Evolutionary conservation across 2,888 invertebrate species (phyloP).

Genomic region (Troides aeacus): DNA sequence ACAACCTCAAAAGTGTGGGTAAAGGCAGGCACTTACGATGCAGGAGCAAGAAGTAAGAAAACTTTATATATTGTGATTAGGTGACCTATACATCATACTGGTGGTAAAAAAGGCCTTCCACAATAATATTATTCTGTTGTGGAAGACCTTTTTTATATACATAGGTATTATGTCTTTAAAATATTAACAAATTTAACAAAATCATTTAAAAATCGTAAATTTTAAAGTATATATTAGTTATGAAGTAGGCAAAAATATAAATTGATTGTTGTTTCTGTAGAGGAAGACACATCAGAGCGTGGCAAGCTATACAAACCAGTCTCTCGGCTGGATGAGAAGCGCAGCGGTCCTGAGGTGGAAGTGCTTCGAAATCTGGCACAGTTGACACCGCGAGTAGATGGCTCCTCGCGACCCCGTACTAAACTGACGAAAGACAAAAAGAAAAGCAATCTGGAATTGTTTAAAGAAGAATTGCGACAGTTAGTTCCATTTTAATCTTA

Average conservation of each 20-base stretch:
- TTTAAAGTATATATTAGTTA: too few relatives aligned
- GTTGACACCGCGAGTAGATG: slow-evolving; percentile 51
- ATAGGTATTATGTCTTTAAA: too few relatives aligned
- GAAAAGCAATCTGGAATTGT: slow-evolving; percentile 97
- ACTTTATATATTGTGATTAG: neutral
- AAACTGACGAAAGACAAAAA: slow-evolving; percentile 85
- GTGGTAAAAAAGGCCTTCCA: too few relatives aligned
- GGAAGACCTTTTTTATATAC: too few relatives aligned
- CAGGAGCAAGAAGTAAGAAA: slow-evolving; percentile 90
- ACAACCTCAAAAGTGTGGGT: slow-evolving; percentile 96
- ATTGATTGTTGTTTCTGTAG: slow-evolving; percentile 63
- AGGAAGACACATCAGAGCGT: slow-evolving; percentile 93
- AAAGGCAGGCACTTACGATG: slow-evolving; percentile 98
- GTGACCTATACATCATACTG: too few relatives aligned
- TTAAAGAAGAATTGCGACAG: slow-evolving; percentile 98
- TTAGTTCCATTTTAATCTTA: slow-evolving; percentile 61
- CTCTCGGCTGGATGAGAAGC: slow-evolving; percentile 84
- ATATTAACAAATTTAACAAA: too few relatives aligned
- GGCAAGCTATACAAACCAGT: slow-evolving; percentile 96
- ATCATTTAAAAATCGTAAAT: too few relatives aligned
- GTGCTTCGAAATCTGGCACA: slow-evolving; percentile 79
- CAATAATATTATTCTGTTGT: too few relatives aligned
- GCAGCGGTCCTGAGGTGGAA: slow-evolving; percentile 51
- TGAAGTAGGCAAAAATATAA: too few relatives aligned
- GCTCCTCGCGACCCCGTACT: slow-evolving; percentile 46